phyloP scores from a whole-genome alignment of 2,797 vertebrate species.

The Phataginus tetradactyla region DNA sequence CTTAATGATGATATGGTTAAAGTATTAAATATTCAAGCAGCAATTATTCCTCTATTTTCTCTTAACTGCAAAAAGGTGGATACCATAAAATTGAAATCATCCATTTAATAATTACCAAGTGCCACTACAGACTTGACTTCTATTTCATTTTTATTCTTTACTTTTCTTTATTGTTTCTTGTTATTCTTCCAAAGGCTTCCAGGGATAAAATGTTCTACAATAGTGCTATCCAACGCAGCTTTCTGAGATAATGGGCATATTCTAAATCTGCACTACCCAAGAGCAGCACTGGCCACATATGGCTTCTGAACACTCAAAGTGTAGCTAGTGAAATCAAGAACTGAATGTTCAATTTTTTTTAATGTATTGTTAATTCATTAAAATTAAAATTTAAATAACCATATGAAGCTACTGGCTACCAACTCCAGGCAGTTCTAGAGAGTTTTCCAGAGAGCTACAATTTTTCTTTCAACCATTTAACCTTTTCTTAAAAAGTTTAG shows the following conservation, averaged over 20 bases:
- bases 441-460: not conserved
- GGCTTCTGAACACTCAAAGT: not conserved
- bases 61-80: not conserved
- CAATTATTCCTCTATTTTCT: conserved; percentile 25
- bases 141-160: conserved; percentile 38
- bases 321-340: not conserved
- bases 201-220: not conserved
- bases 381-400: not conserved
- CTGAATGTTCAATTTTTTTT: not conserved
- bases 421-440: not conserved
- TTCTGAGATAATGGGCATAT: not conserved
- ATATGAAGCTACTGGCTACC: not conserved
- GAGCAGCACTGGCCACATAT: not conserved
- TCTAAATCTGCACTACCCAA: not conserved
- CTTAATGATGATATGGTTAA: conserved; percentile 3
- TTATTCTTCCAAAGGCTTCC: not conserved
- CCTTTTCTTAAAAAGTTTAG: not conserved
- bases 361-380: not conserved
- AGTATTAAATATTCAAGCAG: not conserved
- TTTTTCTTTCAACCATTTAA: not conserved
- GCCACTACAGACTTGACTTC: not conserved
- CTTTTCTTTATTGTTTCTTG: conserved; percentile 35
- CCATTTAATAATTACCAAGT: conserved; percentile 5
- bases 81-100: conserved; percentile 19
- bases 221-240: not conserved